Evolutionary conservation across 2,797 vertebrate species (phyloP).

Genomic region (Clarias laeviceps): DNA sequence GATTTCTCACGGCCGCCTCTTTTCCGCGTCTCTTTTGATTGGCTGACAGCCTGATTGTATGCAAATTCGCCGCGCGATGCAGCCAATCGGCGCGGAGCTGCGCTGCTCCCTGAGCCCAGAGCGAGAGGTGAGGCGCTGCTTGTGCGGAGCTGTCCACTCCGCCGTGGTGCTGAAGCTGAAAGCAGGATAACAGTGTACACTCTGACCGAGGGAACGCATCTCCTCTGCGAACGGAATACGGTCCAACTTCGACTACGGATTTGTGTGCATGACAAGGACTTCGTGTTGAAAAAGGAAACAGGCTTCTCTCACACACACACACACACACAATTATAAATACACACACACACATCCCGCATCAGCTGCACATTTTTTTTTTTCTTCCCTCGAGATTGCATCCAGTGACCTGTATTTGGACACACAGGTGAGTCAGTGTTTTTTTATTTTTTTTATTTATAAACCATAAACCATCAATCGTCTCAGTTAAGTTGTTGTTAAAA

Average conservation of each 20-base stretch:
- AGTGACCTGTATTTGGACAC: conserved; percentile 67
- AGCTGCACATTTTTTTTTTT: conserved; percentile 16
- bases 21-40: conserved; percentile 55
- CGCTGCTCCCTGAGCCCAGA: conserved; percentile 62
- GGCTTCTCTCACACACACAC: conserved; percentile 42
- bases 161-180: conserved; percentile 71
- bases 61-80: conserved; percentile 67
- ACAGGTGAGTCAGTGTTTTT: conserved; percentile 66
- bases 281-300: conserved; percentile 59
- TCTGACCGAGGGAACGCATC: not conserved
- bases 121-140: conserved; percentile 68
- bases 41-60: conserved; percentile 68
- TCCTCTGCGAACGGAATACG: conserved; percentile 61
- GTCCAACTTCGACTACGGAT: conserved; percentile 66
- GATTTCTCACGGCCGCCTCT: conserved; percentile 2
- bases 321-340: not conserved
- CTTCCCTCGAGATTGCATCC: conserved; percentile 66
- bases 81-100: conserved; percentile 72
- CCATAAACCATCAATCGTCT: not conserved
- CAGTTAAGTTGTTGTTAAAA: not conserved
- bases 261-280: conserved; percentile 50
- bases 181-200: conserved; percentile 31
- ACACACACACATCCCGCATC: not conserved
- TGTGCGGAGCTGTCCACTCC: conserved; percentile 74
- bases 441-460: not conserved